Evolutionary conservation across 2,113 vertebrate species (phyloP).

Genomic region (Ceuthmochares aereus): DNA sequence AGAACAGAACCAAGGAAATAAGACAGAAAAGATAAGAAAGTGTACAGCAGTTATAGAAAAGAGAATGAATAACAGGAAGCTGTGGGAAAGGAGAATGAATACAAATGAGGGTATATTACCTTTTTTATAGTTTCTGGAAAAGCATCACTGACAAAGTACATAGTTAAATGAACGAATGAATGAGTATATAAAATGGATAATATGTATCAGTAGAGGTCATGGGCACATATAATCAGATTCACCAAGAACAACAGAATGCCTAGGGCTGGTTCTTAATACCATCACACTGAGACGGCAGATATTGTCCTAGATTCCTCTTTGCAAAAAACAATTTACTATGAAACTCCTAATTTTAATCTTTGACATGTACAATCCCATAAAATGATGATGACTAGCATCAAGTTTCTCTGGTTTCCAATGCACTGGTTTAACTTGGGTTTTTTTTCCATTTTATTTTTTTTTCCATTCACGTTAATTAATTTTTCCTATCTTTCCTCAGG

Average conservation of each 20-base stretch:
- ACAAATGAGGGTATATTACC: neutral
- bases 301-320: neutral
- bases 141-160: neutral
- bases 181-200: neutral
- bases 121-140: neutral
- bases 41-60: neutral
- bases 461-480: neutral
- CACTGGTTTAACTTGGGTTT: neutral
- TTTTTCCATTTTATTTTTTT: neutral
- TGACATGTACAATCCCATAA: neutral
- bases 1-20: neutral
- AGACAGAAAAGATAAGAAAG: neutral
- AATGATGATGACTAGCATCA: neutral
- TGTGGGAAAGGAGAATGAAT: neutral
- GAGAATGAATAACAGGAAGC: neutral
- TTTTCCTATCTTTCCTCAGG: conserved; percentile 8
- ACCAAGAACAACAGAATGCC: neutral
- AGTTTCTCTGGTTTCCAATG: neutral
- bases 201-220: neutral
- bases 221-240: neutral
- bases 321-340: neutral
- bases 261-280: neutral
- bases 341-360: neutral
- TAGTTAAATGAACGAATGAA: neutral
- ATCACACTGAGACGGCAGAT: neutral